phyloP scores from a whole-genome alignment of 2,797 vertebrate genomes.

The Danionella dracula region DNA sequence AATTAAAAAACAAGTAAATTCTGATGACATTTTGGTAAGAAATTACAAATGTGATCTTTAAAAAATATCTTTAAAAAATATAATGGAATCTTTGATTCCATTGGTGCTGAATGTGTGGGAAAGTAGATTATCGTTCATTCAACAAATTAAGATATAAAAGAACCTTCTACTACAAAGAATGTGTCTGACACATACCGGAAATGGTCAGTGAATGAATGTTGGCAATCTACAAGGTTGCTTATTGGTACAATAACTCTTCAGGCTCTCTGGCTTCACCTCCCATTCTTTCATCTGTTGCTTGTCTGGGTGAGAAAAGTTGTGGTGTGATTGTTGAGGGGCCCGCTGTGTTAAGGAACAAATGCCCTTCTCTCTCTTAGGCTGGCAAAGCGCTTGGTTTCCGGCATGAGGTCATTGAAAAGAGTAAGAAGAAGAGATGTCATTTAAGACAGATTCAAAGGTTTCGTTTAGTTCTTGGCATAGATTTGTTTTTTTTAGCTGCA shows the following conservation, averaged over 20 bases:
- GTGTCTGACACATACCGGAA: not conserved
- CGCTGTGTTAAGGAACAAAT: conserved; percentile 70
- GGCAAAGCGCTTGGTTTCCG: conserved; percentile 65
- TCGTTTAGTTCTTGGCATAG: conserved; percentile 24
- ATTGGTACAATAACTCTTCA: conserved; percentile 28
- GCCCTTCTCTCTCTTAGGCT: conserved; percentile 59
- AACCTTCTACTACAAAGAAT: not conserved
- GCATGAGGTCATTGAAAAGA: conserved; percentile 69
- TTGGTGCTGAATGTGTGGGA: too few relatives aligned
- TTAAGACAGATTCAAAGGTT: conserved; percentile 26
- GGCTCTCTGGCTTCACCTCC: conserved; percentile 27
- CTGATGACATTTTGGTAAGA: too few relatives aligned
- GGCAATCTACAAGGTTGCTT: conserved; percentile 21
- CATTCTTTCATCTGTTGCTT: conserved; percentile 34
- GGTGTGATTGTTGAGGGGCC: conserved; percentile 66
- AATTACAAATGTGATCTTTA: too few relatives aligned
- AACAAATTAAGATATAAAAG: too few relatives aligned
- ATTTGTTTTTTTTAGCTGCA: conserved; percentile 18
- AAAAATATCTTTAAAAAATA: too few relatives aligned
- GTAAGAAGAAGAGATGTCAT: conserved; percentile 44
- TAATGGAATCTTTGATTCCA: too few relatives aligned
- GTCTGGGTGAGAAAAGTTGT: conserved; percentile 56
- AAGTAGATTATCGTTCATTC: too few relatives aligned
- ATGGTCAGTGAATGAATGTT: conserved; percentile 32
- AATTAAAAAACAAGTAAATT: too few relatives aligned